Evolutionary conservation across 1,140 invertebrate species (phyloP).

Genomic region (Megathymus violae): DNA sequence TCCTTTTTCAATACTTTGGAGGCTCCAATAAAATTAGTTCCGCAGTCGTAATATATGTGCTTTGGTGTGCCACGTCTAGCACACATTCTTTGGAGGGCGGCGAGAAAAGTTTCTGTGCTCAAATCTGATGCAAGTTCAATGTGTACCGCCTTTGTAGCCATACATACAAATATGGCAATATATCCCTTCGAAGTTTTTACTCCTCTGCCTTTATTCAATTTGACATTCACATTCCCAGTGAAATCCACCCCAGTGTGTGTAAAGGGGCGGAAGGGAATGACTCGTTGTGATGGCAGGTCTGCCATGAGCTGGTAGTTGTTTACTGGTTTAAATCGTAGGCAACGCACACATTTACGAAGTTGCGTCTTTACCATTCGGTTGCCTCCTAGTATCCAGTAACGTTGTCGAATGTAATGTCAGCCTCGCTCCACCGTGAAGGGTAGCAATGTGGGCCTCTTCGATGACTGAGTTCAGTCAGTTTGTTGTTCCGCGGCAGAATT

Average conservation of each 20-base stretch:
- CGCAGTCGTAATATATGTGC: constrained; percentile 54
- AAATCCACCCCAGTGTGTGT: constrained; percentile 42
- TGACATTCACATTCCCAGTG: constrained; percentile 33
- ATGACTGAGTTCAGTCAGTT: constrained; percentile 35
- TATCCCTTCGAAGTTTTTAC: constrained; percentile 42
- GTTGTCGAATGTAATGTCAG: constrained; percentile 40
- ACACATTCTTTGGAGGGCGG: constrained; percentile 46
- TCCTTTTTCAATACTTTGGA: constrained; percentile 34
- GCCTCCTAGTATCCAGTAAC: constrained; percentile 52
- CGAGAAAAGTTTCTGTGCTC: constrained; percentile 50
- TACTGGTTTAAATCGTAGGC: constrained; percentile 37
- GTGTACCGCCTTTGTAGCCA: constrained; percentile 55
- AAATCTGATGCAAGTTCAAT: constrained; percentile 50
- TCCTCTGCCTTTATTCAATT: constrained; percentile 39
- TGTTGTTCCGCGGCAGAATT: constrained; percentile 27
- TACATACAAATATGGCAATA: constrained; percentile 54
- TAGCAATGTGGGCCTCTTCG: constrained; percentile 39
- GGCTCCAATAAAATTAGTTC: constrained; percentile 59
- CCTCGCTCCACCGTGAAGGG: constrained; percentile 50
- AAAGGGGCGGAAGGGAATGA: constrained; percentile 32
- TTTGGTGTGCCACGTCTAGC: constrained; percentile 41
- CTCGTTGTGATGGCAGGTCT: constrained; percentile 28
- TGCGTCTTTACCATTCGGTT: constrained; percentile 33
- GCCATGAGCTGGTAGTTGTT: constrained; percentile 36
- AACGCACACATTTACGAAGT: constrained; percentile 33